A percentile compares a stretch with the other conserved stretches of the same genome.
These are phyloP conservation scores for Onthophagus sagittarius DNA, from an alignment of 2,888 invertebrate genomes.

Conservation along the genomic window DNA sequence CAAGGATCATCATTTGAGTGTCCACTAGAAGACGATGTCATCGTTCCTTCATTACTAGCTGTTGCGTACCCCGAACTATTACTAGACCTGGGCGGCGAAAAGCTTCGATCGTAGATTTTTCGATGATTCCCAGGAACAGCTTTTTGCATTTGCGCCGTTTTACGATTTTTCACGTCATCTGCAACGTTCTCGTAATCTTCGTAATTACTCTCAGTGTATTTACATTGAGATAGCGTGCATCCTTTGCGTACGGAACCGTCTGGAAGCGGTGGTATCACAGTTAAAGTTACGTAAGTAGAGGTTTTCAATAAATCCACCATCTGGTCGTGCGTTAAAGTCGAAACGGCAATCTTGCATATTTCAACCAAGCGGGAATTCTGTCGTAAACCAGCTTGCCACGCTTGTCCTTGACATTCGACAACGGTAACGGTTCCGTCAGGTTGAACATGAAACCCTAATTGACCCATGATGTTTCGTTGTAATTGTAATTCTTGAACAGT, in stretches of 20 bases:
- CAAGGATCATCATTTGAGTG: conserved; percentile 64
- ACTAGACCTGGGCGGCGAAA: conserved; percentile 71
- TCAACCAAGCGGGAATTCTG: conserved; percentile 89
- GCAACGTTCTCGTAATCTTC: conserved; percentile 70
- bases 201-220: conserved; percentile 57
- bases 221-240: conserved; percentile 62
- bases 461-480: conserved; percentile 75
- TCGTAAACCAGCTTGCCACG: conserved; percentile 79
- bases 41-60: conserved; percentile 54
- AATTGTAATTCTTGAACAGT: conserved; percentile 76
- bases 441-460: conserved; percentile 87
- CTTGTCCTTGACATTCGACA: conserved; percentile 72
- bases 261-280: conserved; percentile 70
- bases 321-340: conserved; percentile 85
- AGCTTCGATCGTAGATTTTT: conserved; percentile 67
- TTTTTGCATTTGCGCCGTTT: conserved; percentile 50
- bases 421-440: conserved; percentile 92
- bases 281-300: conserved; percentile 80
- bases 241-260: conserved; percentile 68
- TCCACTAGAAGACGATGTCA: conserved; percentile 61
- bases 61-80: conserved; percentile 84
- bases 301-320: conserved; percentile 91
- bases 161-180: conserved; percentile 48
- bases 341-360: conserved; percentile 61
- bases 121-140: conserved; percentile 60